Conservation (phyloP, 1,140 invertebrate species). For the Magallana angulata region DNA sequence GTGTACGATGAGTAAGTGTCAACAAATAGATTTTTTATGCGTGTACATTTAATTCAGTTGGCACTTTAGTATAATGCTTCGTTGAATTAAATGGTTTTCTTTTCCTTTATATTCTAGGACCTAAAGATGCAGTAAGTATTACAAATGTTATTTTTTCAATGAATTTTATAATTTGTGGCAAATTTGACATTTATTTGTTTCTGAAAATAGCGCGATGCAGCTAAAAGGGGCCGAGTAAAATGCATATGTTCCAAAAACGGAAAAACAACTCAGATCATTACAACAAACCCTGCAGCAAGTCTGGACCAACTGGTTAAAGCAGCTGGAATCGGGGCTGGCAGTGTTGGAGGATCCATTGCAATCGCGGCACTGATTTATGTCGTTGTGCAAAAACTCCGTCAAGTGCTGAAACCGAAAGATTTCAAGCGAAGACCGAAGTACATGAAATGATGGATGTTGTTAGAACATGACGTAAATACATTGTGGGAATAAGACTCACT, state of each 20-base stretch:
- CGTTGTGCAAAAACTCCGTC: conserved; percentile 44
- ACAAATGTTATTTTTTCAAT: too few relatives aligned
- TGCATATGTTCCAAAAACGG: conserved; percentile 50
- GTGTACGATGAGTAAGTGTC: too few relatives aligned
- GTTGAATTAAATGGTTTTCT: too few relatives aligned
- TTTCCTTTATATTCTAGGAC: too few relatives aligned
- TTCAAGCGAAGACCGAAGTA: not conserved
- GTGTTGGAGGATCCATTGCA: conserved; percentile 48
- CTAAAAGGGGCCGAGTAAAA: conserved; percentile 37
- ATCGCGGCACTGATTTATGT: conserved; percentile 54
- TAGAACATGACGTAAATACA: too few relatives aligned
- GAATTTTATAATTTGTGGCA: too few relatives aligned
- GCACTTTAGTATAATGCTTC: too few relatives aligned
- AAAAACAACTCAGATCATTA: conserved; percentile 36
- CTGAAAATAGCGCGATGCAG: conserved; percentile 39
- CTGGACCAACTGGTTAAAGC: conserved; percentile 49
- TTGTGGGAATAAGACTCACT: too few relatives aligned
- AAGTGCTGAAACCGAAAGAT: not conserved
- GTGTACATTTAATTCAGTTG: too few relatives aligned
- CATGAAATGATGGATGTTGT: not conserved
- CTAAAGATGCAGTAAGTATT: too few relatives aligned
- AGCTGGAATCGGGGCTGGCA: conserved; percentile 54
- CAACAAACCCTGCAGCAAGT: conserved; percentile 49
- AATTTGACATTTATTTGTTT: not conserved
- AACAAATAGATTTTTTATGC: too few relatives aligned